Base-by-base conservation (phyloP, 2,113 vertebrate species). In the Strix uralensis region DNA sequence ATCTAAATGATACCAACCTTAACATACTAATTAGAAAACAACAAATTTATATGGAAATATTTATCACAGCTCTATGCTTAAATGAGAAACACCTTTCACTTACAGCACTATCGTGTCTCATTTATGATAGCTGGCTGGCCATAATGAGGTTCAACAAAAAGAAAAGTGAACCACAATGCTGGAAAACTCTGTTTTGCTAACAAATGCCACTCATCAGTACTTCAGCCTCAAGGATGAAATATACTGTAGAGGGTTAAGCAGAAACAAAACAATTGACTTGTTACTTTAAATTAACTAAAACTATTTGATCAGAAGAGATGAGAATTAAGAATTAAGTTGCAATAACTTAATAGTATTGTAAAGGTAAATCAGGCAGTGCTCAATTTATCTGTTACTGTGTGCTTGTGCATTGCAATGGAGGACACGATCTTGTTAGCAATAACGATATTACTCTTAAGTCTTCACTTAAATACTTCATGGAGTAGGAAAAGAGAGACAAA, bases 201-300 rank as follows among this genome's bases (percentile, higher is more conserved):
- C 14, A 85, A 62, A 59, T 94, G 89, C 67, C 87, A 54, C 77
- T 92, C 59, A 54, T 79, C 23, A 30, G 59, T 70, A 92, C 94
- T 86, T 95, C 18, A 74, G 49, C 51, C 72, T 82, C 65, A 67
- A 71, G 88, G 88, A 96, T 51, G 78, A 96, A 88, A 92, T 63
- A 92, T 8, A 18, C 88, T 95, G 96, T 62, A 74, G 73, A 96
- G 89, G 67, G 63, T 81, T 95, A 95, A 95, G 96, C 71, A 96
- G 94, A 95, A 84, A 92, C 59, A 38, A 73, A 81, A 83, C 73
- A 52, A 94, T 80, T 90, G 75, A 94, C 85, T 94, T 92, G 86
- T 94, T 92, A 81, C 74, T 86, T 94, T 95, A 92, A 97, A 89
- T 93, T 87, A 92, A 92, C 91, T 93, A 89, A 95, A 97, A 74